Evolutionary conservation across 1,140 invertebrate genomes (phyloP).

Genomic region (Manduca sexta): DNA sequence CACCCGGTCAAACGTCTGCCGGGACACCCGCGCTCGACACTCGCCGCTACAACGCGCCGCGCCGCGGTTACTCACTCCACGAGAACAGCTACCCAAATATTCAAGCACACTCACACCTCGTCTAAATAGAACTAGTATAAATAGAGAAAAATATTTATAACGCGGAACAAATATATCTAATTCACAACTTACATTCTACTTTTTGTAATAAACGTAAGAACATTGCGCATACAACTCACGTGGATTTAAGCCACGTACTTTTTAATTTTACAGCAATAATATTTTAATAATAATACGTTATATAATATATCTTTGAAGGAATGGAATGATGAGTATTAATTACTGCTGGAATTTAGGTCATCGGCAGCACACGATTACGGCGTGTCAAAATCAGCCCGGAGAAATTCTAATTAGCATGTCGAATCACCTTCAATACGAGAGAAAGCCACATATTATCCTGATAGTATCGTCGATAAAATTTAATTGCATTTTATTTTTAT

Average conservation of each 20-base stretch:
- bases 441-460: constrained; percentile 35
- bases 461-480: constrained; percentile 8
- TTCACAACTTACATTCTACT: too few relatives aligned
- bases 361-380: constrained; percentile 31
- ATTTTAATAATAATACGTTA: too few relatives aligned
- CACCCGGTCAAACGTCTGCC: constrained; percentile 51
- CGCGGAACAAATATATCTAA: not conserved
- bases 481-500: constrained; percentile 9
- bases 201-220: too few relatives aligned
- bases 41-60: not conserved
- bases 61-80: constrained; percentile 19
- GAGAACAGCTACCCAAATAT: constrained; percentile 19
- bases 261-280: too few relatives aligned
- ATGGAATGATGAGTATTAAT: too few relatives aligned
- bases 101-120: constrained; percentile 14
- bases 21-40: constrained; percentile 32
- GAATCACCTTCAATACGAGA: constrained; percentile 26
- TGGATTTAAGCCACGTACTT: too few relatives aligned
- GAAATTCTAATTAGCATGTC: constrained; percentile 50
- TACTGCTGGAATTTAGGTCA: constrained; percentile 55
- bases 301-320: too few relatives aligned
- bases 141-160: constrained; percentile 13
- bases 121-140: constrained; percentile 15
- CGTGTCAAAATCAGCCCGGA: constrained; percentile 33
- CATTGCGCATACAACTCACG: too few relatives aligned